These are phyloP conservation scores for Ernsta delagoae DNA, from an alignment of 2,888 invertebrate species.

Conservation along the genomic window DNA sequence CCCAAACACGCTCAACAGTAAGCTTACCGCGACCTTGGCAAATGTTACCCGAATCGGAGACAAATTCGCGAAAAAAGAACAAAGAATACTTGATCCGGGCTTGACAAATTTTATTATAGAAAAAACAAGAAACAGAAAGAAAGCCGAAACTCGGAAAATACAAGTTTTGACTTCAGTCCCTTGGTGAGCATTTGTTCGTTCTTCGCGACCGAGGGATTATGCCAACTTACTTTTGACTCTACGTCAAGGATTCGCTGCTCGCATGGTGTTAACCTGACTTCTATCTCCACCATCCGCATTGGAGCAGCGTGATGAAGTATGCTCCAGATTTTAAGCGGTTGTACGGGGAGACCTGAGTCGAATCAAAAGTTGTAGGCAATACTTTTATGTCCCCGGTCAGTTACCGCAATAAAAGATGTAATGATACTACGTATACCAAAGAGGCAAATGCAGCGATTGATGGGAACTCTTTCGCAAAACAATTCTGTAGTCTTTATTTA, in stretches of 20 bases:
- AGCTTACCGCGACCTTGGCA: conserved; percentile 18
- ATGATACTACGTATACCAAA: no score
- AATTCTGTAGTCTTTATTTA: no score
- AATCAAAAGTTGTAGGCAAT: no score
- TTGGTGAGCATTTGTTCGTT: background rate
- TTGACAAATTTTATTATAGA: conserved; percentile 23
- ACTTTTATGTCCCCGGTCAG: no score
- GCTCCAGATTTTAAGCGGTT: no score
- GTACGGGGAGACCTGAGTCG: no score
- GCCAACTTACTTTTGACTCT: background rate
- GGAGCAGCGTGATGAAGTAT: no score
- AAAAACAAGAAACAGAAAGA: conserved; percentile 12
- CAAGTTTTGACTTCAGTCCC: background rate
- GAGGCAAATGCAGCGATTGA: no score
- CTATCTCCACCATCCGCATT: no score
- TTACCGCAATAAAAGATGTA: no score
- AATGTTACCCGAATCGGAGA: conserved; percentile 10
- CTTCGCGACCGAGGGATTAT: background rate
- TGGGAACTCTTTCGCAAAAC: no score
- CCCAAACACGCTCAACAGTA: background rate
- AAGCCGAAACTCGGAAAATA: background rate
- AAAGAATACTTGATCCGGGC: conserved; percentile 22
- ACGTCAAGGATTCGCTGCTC: background rate
- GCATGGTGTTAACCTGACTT: no score
- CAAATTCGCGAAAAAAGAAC: conserved; percentile 22